Evolutionary conservation across 2,888 invertebrate species (phyloP).

Genomic region (Lordiphosa fenestrarum): DNA sequence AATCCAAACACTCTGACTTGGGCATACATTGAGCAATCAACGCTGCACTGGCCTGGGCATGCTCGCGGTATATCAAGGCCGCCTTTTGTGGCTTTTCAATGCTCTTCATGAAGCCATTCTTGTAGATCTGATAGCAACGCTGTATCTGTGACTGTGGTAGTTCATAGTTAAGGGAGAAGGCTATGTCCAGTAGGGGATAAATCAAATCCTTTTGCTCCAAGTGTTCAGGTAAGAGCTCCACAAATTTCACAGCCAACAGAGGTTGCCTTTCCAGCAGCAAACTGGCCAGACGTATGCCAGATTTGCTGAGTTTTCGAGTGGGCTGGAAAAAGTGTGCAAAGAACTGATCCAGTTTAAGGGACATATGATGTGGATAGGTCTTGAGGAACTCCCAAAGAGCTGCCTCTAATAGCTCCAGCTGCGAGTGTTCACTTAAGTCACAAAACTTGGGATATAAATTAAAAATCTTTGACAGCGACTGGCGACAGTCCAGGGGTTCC

Average conservation of each 20-base stretch:
- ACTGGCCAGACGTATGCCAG: conserved; percentile 83
- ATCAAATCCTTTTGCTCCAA: conserved; percentile 83
- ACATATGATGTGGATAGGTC: conserved; percentile 83
- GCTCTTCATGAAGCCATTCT: conserved; percentile 84
- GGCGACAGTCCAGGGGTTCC: conserved; percentile 61
- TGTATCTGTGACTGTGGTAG: conserved; percentile 81
- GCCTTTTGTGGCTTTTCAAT: conserved; percentile 87
- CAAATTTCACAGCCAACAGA: conserved; percentile 15
- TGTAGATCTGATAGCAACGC: conserved; percentile 83
- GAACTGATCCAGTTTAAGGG: conserved; percentile 81
- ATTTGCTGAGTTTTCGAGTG: conserved; percentile 82
- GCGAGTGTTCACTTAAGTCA: conserved; percentile 71
- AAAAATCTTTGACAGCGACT: conserved; percentile 79
- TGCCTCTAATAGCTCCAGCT: conserved; percentile 82
- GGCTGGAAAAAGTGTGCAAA: conserved; percentile 82
- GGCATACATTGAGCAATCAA: conserved; percentile 84
- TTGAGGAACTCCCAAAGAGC: conserved; percentile 83
- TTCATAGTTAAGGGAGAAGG: conserved; percentile 71
- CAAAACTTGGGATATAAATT: conserved; percentile 81
- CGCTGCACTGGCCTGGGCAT: conserved; percentile 83
- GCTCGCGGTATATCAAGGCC: conserved; percentile 84
- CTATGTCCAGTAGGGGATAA: conserved; percentile 83
- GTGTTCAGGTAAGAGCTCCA: conserved; percentile 75
- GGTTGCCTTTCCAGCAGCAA: conserved; percentile 81
- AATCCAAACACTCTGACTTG: conserved; percentile 82